Evolutionary conservation across 1,140 invertebrate species (phyloP), one percentile per base, ranked within the genome.

Genomic region (Drosophila willistoni): DNA sequence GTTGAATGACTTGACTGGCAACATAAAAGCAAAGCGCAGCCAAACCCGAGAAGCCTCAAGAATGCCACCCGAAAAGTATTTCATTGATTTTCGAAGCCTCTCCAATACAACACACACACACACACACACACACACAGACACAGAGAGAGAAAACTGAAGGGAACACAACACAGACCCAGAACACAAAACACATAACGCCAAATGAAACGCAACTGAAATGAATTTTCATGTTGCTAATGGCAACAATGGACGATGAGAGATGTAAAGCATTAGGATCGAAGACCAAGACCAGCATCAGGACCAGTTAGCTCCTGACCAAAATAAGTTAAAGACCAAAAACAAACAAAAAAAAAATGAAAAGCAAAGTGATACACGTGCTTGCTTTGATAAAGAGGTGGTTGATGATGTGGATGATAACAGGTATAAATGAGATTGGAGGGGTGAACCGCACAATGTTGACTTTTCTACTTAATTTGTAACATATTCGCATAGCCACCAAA

Each of bases 1-100:
- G 84, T 77, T 70, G 80, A 89, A 72, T 71, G 73, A 87, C 79
- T 83, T 72, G 83, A 72, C 72, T 77, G 77, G 59, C 73, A 72
- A 79, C 57, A 78, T 60, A 71, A 76, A 87, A 77, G 84, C 83
- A 89, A 73, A 80, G 84, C 75, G 77, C 81, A 87, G 84, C 80
- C 61, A 83, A 79, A 87, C 84, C 71, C 55, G 70, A 39, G 86
- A 90, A 90, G 87, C 86, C 86, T 51, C 73, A 90, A 56, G 71
- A 90, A 42, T 90, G 87, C 86, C 82, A 72, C 87, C 81, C 86
- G 79, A 90, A 90, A 90, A 90, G 86, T 86, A 90, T 90, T 90
- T 90, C 86, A 90, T 90, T 86, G 86, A 90, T 90, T 90, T 90
- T 90, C 62, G 86, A 90, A 90, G 87, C 86, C 86, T 77, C 68